Evolutionary conservation across 2,113 vertebrate species (phyloP).

Genomic region (Columba janthina): DNA sequence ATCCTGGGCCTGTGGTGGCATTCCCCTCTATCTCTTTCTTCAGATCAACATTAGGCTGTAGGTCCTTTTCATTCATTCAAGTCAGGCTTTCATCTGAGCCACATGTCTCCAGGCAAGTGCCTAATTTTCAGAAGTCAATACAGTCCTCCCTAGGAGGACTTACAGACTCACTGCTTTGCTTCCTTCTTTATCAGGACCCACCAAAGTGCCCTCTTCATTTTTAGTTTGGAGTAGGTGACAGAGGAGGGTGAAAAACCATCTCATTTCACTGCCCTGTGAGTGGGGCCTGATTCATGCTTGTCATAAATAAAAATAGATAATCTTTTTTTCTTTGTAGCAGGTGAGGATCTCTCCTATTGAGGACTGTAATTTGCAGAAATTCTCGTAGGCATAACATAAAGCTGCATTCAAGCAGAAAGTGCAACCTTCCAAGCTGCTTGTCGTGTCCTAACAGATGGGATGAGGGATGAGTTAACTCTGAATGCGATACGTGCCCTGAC

Average conservation of each 20-base stretch:
- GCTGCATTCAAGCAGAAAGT: neutral
- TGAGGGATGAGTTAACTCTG: no score
- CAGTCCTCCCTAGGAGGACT: neutral
- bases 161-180: neutral
- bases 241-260: neutral
- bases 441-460: no score
- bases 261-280: neutral
- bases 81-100: neutral
- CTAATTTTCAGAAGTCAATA: neutral
- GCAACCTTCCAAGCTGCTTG: neutral
- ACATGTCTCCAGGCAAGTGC: neutral
- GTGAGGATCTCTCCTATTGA: neutral
- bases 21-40: neutral
- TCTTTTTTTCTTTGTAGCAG: neutral
- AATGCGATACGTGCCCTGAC: no score
- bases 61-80: neutral
- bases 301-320: neutral
- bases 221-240: neutral
- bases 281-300: no score
- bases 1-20: neutral
- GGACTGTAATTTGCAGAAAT: neutral
- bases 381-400: neutral
- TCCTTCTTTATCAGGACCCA: neutral
- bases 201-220: neutral
- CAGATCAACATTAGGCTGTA: neutral